A percentile compares a stretch with the other conserved stretches of the same genome.
phyloP scores from a whole-genome alignment of 2,888 invertebrate species.

The Ametastegia equiseti region DNA sequence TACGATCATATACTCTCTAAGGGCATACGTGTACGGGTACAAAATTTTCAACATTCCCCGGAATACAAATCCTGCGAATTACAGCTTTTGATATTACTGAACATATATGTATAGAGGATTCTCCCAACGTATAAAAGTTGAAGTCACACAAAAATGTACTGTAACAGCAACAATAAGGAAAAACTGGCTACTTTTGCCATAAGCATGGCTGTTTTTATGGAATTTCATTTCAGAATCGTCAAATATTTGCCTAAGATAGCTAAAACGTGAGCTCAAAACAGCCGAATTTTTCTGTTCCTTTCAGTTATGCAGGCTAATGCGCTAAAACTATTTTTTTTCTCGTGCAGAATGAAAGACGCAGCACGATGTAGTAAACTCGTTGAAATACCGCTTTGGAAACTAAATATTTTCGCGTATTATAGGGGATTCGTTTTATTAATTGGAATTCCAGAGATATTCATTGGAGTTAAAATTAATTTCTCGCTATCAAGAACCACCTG shows the following conservation, averaged over 20 bases:
- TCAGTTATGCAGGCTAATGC: too few relatives aligned
- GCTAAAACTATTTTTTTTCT: too few relatives aligned
- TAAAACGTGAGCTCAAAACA: too few relatives aligned
- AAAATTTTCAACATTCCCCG: background rate
- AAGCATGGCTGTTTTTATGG: too few relatives aligned
- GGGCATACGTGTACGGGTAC: background rate
- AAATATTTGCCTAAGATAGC: too few relatives aligned
- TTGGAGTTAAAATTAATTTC: constrained; percentile 53
- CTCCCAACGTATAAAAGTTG: background rate
- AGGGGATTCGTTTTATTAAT: constrained; percentile 50
- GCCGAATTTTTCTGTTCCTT: too few relatives aligned
- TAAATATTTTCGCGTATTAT: constrained; percentile 7
- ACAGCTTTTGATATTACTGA: background rate
- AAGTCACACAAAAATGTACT: background rate
- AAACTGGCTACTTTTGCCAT: too few relatives aligned
- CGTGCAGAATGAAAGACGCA: background rate
- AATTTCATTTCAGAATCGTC: too few relatives aligned
- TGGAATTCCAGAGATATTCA: constrained; percentile 40
- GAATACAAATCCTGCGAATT: background rate
- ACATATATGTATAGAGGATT: background rate
- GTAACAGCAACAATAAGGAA: background rate
- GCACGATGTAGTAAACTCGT: background rate
- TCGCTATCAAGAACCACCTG: constrained; percentile 57
- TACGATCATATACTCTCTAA: background rate
- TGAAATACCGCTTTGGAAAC: background rate